phyloP scores from a whole-genome alignment of 2,888 invertebrate species.

The Mimachlamys varia region DNA sequence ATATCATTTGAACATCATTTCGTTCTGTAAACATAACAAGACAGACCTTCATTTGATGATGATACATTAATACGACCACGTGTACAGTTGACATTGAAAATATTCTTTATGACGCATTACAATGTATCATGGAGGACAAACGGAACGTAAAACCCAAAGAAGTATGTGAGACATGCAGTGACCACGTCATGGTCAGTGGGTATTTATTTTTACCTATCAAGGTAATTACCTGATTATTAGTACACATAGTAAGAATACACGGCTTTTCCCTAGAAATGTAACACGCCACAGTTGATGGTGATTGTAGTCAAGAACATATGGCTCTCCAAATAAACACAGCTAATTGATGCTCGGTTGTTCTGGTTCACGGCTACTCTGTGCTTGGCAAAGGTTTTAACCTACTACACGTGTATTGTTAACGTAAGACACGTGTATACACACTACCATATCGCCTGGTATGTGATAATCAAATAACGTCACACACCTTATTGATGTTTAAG shows the following conservation, averaged over 20 bases:
- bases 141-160: too few species aligned
- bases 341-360: neutral
- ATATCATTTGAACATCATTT: too few species aligned
- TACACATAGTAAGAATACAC: neutral
- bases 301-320: slow-evolving; percentile 18
- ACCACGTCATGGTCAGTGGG: neutral
- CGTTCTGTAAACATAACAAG: too few species aligned
- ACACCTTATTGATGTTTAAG: neutral
- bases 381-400: slow-evolving; percentile 24
- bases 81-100: too few species aligned
- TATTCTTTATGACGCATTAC: too few species aligned
- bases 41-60: too few species aligned
- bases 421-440: neutral
- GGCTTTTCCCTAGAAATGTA: neutral
- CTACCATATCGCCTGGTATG: neutral
- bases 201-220: neutral
- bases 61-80: too few species aligned
- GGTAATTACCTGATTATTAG: neutral
- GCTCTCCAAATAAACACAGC: slow-evolving; percentile 15
- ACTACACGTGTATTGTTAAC: slow-evolving; percentile 10
- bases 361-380: slow-evolving; percentile 8
- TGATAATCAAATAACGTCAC: neutral
- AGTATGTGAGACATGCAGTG: neutral
- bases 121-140: too few species aligned
- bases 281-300: neutral